phyloP scores from a whole-genome alignment of 2,797 vertebrate species.

The Borostomias antarcticus region DNA sequence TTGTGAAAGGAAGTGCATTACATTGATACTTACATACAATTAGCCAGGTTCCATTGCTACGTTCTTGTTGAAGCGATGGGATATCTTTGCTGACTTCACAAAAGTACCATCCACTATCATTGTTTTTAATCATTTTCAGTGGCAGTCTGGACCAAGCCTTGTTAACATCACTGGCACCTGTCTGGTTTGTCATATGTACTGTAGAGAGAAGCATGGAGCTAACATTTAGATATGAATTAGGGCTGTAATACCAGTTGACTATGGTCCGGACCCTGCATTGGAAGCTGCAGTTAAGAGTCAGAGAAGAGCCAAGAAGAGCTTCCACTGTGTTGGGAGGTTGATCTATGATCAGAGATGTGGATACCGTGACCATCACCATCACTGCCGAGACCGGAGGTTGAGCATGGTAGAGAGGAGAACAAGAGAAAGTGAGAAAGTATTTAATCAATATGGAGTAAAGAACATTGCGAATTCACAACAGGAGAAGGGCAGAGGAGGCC shows the following conservation, averaged over 20 bases:
- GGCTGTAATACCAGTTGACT: background rate
- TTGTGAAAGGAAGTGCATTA: background rate
- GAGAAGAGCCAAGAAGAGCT: constrained; percentile 19
- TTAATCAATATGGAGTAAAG: background rate
- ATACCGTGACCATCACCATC: background rate
- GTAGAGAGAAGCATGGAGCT: rapidly evolving
- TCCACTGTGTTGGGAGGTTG: rapidly evolving
- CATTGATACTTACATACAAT: constrained; percentile 60
- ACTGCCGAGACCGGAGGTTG: constrained; percentile 8
- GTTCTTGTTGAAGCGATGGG: rapidly evolving
- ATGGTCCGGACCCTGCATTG: rapidly evolving
- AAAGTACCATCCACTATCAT: constrained; percentile 46
- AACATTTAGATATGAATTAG: constrained; percentile 10
- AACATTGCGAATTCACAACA: background rate
- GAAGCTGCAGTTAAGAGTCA: constrained; percentile 50
- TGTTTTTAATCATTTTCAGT: background rate
- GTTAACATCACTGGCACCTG: background rate
- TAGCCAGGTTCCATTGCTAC: constrained; percentile 36
- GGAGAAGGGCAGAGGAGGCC: too few relatives aligned
- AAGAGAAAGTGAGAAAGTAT: background rate
- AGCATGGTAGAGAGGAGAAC: background rate
- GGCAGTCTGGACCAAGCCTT: background rate
- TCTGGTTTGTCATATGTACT: background rate
- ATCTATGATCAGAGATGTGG: background rate
- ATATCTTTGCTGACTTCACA: constrained; percentile 42